Evolutionary conservation across 2,797 vertebrate genomes (phyloP).

Genomic region (Poeciliopsis presidionis): DNA sequence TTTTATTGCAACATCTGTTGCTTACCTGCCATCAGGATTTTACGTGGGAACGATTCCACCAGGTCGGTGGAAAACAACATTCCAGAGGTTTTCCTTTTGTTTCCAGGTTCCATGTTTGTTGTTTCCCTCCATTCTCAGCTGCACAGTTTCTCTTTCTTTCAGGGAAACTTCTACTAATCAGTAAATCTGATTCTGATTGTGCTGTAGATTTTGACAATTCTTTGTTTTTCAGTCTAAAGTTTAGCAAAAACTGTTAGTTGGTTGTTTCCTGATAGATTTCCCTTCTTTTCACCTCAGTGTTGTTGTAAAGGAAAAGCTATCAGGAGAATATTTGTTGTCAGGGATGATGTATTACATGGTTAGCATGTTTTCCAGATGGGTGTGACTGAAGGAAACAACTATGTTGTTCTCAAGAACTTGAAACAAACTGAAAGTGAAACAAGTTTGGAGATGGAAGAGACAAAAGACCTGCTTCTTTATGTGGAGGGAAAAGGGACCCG

Average conservation of each 20-base stretch:
- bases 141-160: not conserved
- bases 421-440: not conserved
- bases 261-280: not conserved
- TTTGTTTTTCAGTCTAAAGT: not conserved
- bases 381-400: not conserved
- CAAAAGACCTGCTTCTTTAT: not conserved
- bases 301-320: too few species aligned
- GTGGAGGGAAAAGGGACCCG: too few species aligned
- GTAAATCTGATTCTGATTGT: not conserved
- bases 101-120: not conserved
- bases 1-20: not conserved
- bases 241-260: not conserved
- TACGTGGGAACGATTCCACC: not conserved
- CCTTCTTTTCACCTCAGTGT: too few species aligned
- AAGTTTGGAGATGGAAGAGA: not conserved
- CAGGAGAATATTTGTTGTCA: not conserved
- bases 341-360: not conserved
- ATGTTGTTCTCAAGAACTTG: not conserved
- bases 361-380: not conserved
- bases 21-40: not conserved
- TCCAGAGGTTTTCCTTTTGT: not conserved
- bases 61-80: not conserved
- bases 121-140: not conserved
- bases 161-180: not conserved
- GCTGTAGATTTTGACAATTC: not conserved